These are phyloP conservation scores for Lucinisca nassula DNA, from an alignment of 2,888 invertebrate species.

Conservation along the genomic window DNA sequence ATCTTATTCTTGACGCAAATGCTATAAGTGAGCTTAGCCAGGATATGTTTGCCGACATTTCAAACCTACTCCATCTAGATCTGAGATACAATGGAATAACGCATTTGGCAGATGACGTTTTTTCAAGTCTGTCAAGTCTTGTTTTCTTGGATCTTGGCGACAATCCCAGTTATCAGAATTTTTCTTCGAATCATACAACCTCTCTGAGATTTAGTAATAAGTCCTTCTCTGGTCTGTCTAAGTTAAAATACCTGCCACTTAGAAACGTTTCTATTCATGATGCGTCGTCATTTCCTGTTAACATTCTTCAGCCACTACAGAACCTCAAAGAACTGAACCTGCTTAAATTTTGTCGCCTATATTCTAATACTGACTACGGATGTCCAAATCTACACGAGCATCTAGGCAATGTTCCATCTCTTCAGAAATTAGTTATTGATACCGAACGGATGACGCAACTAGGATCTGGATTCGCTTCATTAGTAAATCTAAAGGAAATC, in stretches of 20 bases:
- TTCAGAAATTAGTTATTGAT: not conserved
- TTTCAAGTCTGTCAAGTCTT: not conserved
- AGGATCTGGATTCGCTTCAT: not conserved
- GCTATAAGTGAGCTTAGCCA: not conserved
- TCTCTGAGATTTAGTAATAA: not conserved
- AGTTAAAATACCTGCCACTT: not conserved
- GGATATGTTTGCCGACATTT: not conserved
- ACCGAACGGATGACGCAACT: not conserved
- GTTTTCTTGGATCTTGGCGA: not conserved
- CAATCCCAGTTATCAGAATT: too few relatives aligned
- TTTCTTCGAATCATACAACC: not conserved
- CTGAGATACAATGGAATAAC: not conserved
- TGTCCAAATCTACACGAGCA: not conserved
- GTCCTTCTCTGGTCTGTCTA: not conserved
- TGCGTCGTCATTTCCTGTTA: not conserved
- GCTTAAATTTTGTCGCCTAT: not conserved
- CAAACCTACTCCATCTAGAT: not conserved
- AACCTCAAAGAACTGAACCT: not conserved
- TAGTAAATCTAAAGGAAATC: not conserved
- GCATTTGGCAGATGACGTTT: not conserved
- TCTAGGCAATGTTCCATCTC: not conserved
- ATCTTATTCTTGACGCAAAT: not conserved
- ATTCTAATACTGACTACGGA: not conserved
- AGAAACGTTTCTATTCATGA: not conserved
- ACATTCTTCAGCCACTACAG: not conserved